Base-by-base conservation (phyloP, 2,113 vertebrate genomes). In the Diglossa brunneiventris region DNA sequence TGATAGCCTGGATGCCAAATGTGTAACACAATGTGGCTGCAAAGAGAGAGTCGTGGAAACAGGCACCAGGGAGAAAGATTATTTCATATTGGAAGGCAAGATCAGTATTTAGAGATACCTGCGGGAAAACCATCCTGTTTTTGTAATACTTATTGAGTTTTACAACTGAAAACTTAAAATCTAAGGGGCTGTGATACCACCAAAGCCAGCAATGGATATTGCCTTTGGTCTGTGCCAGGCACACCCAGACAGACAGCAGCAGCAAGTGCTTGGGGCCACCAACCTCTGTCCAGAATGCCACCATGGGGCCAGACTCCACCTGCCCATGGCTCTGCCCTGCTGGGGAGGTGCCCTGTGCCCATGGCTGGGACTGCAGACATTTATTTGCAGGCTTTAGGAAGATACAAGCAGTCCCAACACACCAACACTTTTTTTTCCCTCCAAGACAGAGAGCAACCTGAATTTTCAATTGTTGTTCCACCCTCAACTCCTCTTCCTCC, bases 101-200 rank as follows among this genome's bases (percentile, higher is more conserved):
- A 47, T 63, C 42, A 70, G 12, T 81, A 15, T 67, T 55, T 70
- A 82, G 47, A 83, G 39, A 41, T 7, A 47, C 5, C 24, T 37
- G 20, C 44, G 52, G 19, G 28, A 52, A 89, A 83, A 63, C 47
- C 0, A 0, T 21, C 26, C 63, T 4, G 0, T 3, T 61, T 81
- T 41, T 56, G 19, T 37, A 61, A 31, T 20, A 59, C 18, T 58
- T 74, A n/a, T 0, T 15, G 28, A 55, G 42, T 39, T 50, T 83
- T 74, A 58, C 21, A 74, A 22, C 18, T 11, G 37, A 81, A 80
- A 35, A 50, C 39, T 87, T 64, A 53, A 78, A 86, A 70, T 37
- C 17, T 52, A 55, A 63, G 35, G 46, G 83, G 5, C 49, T 18
- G 2, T 9, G 63, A 44, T 0, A 1, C 52, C 15, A 8, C 72